Percentiles rank a stretch among this genome's conserved stretches.
Evolutionary conservation across 2,888 invertebrate genomes (phyloP).

Genomic region (Drosophila bunnanda): DNA sequence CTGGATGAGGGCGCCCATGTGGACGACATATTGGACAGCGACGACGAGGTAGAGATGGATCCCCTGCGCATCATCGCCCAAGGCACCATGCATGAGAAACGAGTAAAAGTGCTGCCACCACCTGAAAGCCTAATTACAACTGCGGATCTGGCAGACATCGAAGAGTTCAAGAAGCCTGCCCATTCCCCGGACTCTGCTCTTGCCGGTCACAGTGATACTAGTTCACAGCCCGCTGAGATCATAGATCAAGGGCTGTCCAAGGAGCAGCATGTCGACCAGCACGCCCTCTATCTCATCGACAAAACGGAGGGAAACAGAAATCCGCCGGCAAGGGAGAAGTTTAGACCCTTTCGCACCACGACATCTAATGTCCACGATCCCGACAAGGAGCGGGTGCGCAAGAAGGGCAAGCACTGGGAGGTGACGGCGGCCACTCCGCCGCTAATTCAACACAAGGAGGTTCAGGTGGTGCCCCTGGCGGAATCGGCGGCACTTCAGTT

Average conservation of each 20-base stretch:
- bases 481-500: slow-evolving; percentile 83
- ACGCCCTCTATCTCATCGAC: slow-evolving; percentile 80
- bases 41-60: slow-evolving; percentile 83
- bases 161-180: slow-evolving; percentile 60
- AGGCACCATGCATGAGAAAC: slow-evolving; percentile 80
- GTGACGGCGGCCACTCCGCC: slow-evolving; percentile 84
- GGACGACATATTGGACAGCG: slow-evolving; percentile 81
- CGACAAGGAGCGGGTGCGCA: slow-evolving; percentile 81
- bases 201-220: slow-evolving; percentile 34
- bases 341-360: slow-evolving; percentile 83
- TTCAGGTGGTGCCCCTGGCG: slow-evolving; percentile 77
- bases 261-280: slow-evolving; percentile 70
- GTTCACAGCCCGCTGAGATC: slow-evolving; percentile 58
- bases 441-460: slow-evolving; percentile 76
- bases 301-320: slow-evolving; percentile 69
- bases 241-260: slow-evolving; percentile 51
- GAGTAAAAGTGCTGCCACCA: slow-evolving; percentile 69
- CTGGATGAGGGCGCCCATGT: slow-evolving; percentile 47
- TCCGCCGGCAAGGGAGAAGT: slow-evolving; percentile 72
- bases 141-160: slow-evolving; percentile 82
- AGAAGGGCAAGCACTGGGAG: slow-evolving; percentile 82
- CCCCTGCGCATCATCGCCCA: slow-evolving; percentile 83
- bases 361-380: slow-evolving; percentile 83
- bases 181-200: slow-evolving; percentile 53
- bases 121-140: slow-evolving; percentile 78